Evolutionary conservation across 2,888 invertebrate genomes (phyloP).

Genomic region (Polydrusus tereticollis): DNA sequence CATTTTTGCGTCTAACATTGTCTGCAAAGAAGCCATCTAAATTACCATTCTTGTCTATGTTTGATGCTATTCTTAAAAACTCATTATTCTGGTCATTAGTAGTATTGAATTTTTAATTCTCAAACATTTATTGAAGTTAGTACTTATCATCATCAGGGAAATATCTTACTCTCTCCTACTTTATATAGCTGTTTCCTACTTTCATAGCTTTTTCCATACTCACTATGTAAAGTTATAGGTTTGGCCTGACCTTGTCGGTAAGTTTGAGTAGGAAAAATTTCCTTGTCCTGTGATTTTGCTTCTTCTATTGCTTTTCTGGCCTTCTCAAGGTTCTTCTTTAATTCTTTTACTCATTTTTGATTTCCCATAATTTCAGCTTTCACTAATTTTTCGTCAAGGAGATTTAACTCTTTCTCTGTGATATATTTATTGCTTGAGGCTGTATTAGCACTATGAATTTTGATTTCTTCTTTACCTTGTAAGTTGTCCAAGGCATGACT

Average conservation of each 20-base stretch:
- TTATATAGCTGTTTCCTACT: constrained; percentile 68
- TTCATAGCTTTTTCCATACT: constrained; percentile 67
- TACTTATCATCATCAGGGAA: constrained; percentile 93
- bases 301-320: constrained; percentile 70
- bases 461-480: background rate
- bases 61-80: constrained; percentile 81
- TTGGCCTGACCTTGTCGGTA: constrained; percentile 77
- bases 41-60: constrained; percentile 78
- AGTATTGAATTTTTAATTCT: constrained; percentile 84
- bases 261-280: constrained; percentile 78
- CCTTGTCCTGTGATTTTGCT: constrained; percentile 53
- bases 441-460: background rate
- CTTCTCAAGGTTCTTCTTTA: constrained; percentile 81
- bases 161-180: constrained; percentile 82
- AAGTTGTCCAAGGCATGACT: constrained; percentile 45
- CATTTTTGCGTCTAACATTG: constrained; percentile 78
- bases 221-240: constrained; percentile 70
- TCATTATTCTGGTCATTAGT: constrained; percentile 85
- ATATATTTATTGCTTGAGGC: background rate
- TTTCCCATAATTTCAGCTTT: constrained; percentile 96
- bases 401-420: constrained; percentile 91
- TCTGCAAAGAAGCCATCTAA: constrained; percentile 89
- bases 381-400: constrained; percentile 88
- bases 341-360: constrained; percentile 74
- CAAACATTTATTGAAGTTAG: constrained; percentile 87